Evolutionary conservation across 1,140 invertebrate species (phyloP).

Genomic region (Penaeus japonicus): DNA sequence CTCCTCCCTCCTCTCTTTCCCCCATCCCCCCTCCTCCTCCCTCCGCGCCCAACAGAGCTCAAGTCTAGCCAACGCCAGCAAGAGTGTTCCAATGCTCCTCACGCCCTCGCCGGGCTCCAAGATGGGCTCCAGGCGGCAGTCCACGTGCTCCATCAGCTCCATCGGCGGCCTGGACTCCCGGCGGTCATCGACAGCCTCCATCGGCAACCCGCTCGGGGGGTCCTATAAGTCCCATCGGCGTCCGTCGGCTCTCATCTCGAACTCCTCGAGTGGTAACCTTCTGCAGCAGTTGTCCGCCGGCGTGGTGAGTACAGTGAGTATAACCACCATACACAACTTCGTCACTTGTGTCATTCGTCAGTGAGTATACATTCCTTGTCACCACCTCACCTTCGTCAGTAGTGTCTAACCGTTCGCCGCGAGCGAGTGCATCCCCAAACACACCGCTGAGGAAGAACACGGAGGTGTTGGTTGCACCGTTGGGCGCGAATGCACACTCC

Average conservation of each 20-base stretch:
- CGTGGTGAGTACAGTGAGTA: constrained; percentile 82
- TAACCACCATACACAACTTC: constrained; percentile 72
- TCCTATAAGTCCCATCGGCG: constrained; percentile 74
- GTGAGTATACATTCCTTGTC: constrained; percentile 73
- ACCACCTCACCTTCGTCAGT: constrained; percentile 60
- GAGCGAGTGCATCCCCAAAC: no score
- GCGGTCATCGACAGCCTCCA: constrained; percentile 61
- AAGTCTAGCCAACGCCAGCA: constrained; percentile 86
- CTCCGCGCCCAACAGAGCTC: constrained; percentile 60
- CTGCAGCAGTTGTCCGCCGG: constrained; percentile 84
- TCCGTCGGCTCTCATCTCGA: constrained; percentile 56
- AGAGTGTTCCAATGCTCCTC: constrained; percentile 83
- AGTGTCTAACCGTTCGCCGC: no score
- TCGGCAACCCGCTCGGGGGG: constrained; percentile 62
- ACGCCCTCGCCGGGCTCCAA: constrained; percentile 84
- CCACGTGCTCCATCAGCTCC: constrained; percentile 61
- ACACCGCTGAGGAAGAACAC: no score
- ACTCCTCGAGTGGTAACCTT: constrained; percentile 65
- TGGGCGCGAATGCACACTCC: no score
- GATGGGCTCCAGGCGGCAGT: constrained; percentile 78
- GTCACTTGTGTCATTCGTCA: constrained; percentile 70
- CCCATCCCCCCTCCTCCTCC: background rate
- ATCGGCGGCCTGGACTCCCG: constrained; percentile 54
- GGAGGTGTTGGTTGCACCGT: no score
- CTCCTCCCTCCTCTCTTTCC: background rate